phyloP scores from a whole-genome alignment of 2,888 invertebrate species.

The Pammene aurita region DNA sequence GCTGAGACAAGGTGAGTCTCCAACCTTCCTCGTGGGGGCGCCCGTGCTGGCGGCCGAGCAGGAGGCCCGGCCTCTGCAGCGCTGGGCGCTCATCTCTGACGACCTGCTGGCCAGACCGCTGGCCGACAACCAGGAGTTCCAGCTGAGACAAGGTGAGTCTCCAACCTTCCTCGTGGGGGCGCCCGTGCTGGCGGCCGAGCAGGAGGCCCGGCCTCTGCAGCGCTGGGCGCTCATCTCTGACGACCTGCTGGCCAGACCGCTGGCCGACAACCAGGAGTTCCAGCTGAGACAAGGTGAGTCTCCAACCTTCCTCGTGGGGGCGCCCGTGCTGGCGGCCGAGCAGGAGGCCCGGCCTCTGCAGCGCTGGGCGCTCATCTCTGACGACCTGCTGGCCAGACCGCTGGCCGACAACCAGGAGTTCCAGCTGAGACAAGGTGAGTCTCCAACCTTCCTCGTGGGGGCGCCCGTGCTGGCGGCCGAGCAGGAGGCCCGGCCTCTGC shows the following conservation, averaged over 20 bases:
- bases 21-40: not conserved
- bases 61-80: not conserved
- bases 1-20: slow-evolving; percentile 86
- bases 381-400: slow-evolving; percentile 94
- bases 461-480: slow-evolving; percentile 86
- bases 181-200: slow-evolving; percentile 93
- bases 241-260: slow-evolving; percentile 92
- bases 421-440: slow-evolving; percentile 90
- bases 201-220: slow-evolving; percentile 91
- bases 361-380: slow-evolving; percentile 98
- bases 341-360: slow-evolving; percentile 92
- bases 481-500: slow-evolving; percentile 90
- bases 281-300: slow-evolving; percentile 91
- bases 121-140: slow-evolving; percentile 72
- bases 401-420: slow-evolving; percentile 93
- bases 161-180: slow-evolving; percentile 95
- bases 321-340: slow-evolving; percentile 93
- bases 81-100: not conserved
- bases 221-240: slow-evolving; percentile 98
- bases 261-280: slow-evolving; percentile 93
- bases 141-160: slow-evolving; percentile 91
- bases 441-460: not conserved
- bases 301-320: slow-evolving; percentile 93
- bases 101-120: not conserved
- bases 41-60: not conserved